These are phyloP conservation scores for Eupithecia subumbrata DNA, from an alignment of 2,888 invertebrate genomes.

Conservation along the genomic window DNA sequence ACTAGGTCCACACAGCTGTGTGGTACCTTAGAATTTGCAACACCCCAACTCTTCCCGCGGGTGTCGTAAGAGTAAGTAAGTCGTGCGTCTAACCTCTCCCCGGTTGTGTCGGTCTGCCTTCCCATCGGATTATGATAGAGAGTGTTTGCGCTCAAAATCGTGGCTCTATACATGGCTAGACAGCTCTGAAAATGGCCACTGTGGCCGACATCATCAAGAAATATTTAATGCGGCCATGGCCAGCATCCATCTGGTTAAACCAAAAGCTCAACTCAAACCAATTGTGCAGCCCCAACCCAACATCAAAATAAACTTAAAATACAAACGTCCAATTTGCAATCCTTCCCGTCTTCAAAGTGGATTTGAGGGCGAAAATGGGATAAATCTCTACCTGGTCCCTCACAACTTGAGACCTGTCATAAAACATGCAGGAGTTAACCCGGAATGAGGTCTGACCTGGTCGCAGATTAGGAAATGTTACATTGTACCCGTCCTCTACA, in stretches of 20 bases:
- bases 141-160: no score
- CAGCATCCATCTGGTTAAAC: background rate
- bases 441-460: constrained; percentile 14
- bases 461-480: background rate
- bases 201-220: background rate
- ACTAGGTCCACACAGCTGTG: no score
- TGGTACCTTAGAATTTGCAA: no score
- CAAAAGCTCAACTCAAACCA: background rate
- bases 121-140: no score
- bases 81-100: no score
- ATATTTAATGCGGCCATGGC: background rate
- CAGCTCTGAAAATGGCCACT: no score
- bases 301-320: constrained; percentile 3
- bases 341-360: constrained; percentile 30
- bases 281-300: background rate
- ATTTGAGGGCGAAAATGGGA: constrained; percentile 32
- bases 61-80: no score
- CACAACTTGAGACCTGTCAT: constrained; percentile 21
- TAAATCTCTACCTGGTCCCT: constrained; percentile 28
- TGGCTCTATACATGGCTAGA: no score
- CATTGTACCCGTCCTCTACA: background rate
- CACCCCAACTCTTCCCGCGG: no score
- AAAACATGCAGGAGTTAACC: constrained; percentile 17
- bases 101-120: no score
- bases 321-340: constrained; percentile 32